Evolutionary conservation across 2,797 vertebrate species (phyloP).

Genomic region (Ciconia nigra): DNA sequence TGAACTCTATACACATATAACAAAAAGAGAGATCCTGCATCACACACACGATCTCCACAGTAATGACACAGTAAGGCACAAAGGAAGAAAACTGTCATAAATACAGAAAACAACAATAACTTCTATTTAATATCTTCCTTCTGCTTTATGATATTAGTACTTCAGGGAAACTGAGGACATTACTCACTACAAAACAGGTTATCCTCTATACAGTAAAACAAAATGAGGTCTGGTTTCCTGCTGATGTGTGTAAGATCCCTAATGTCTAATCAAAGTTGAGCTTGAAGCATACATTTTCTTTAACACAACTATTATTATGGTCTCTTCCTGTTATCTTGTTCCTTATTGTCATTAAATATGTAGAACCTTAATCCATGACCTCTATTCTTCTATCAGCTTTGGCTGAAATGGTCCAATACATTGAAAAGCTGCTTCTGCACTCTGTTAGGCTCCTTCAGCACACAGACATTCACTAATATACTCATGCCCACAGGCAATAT

Average conservation of each 20-base stretch:
- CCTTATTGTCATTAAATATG: background rate
- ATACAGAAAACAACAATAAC: background rate
- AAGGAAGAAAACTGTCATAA: background rate
- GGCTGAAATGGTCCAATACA: background rate
- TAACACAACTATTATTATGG: background rate
- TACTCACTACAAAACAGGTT: background rate
- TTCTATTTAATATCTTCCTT: background rate
- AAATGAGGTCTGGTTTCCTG: background rate
- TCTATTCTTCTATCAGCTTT: background rate
- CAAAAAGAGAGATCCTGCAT: background rate
- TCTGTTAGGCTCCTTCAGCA: background rate
- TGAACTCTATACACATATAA: background rate
- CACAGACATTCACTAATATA: background rate
- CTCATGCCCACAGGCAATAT: background rate
- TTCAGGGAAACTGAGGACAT: background rate
- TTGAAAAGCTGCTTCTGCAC: background rate
- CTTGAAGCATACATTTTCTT: background rate
- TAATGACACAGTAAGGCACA: background rate
- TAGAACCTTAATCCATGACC: background rate
- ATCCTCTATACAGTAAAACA: background rate
- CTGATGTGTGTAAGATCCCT: background rate
- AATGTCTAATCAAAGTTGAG: background rate
- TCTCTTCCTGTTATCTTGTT: background rate
- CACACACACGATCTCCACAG: rapidly evolving
- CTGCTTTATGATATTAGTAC: background rate